phyloP scores from a whole-genome alignment of 2,888 invertebrate species.

The Malthinus seriepunctatus region DNA sequence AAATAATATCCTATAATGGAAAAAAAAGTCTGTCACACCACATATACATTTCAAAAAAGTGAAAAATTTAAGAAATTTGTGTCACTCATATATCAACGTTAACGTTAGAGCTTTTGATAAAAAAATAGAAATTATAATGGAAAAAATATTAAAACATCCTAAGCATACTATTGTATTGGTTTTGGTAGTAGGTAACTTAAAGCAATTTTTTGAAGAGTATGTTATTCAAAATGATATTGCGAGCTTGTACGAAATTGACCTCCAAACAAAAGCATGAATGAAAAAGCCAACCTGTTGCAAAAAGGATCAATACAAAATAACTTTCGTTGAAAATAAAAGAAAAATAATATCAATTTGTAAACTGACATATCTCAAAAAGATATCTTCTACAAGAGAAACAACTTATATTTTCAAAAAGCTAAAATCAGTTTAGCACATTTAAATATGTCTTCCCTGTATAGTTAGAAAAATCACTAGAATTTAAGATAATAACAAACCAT shows the following conservation, averaged over 20 bases:
- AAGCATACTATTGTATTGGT: slow-evolving; percentile 5
- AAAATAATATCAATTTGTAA: background rate
- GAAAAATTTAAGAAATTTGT: slow-evolving; percentile 14
- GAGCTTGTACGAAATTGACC: slow-evolving; percentile 8
- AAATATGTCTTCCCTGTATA: slow-evolving; percentile 31
- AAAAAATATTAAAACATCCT: slow-evolving; percentile 25
- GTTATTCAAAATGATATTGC: background rate
- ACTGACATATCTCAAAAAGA: slow-evolving; percentile 11
- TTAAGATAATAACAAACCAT: slow-evolving; percentile 29
- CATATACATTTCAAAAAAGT: slow-evolving; percentile 6
- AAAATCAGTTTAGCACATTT: slow-evolving; percentile 31
- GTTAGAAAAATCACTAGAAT: slow-evolving; percentile 29
- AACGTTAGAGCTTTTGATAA: slow-evolving; percentile 28
- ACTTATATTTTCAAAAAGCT: slow-evolving; percentile 24
- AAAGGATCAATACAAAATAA: slow-evolving; percentile 21
- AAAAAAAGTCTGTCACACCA: slow-evolving; percentile 19
- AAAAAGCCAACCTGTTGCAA: slow-evolving; percentile 27
- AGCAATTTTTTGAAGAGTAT: slow-evolving; percentile 3
- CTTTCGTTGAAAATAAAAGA: background rate
- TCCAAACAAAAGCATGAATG: slow-evolving; percentile 19
- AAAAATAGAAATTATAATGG: slow-evolving; percentile 16
- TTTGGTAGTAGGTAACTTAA: slow-evolving; percentile 2
- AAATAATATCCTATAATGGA: background rate
- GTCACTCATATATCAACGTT: slow-evolving; percentile 20
- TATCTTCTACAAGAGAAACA: slow-evolving; percentile 8